These are phyloP conservation scores for Pogonocichla stellata DNA, from an alignment of 2,113 vertebrate genomes.

Conservation along the genomic window DNA sequence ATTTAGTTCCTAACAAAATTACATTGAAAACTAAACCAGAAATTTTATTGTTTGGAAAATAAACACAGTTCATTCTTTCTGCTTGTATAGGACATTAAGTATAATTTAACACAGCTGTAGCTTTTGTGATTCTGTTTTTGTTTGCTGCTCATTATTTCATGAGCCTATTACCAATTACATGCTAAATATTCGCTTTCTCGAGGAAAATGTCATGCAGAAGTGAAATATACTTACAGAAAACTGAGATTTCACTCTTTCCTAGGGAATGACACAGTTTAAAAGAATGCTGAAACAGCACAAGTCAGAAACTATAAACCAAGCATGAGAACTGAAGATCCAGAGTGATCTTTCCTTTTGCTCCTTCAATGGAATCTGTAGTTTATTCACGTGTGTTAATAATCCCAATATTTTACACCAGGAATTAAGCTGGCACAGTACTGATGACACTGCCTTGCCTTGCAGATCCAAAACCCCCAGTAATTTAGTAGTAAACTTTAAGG, in stretches of 20 bases:
- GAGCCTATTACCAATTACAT: conserved; percentile 24
- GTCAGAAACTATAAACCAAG: background rate
- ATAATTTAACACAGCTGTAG: conserved; percentile 55
- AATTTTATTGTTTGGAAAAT: conserved; percentile 49
- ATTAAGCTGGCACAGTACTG: background rate
- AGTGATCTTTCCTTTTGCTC: background rate
- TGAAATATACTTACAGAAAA: background rate
- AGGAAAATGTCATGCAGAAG: background rate
- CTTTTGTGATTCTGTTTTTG: conserved; percentile 29
- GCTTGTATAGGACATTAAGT: background rate
- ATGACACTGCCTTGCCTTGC: background rate
- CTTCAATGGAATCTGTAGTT: background rate
- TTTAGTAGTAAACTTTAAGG: background rate
- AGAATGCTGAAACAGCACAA: background rate
- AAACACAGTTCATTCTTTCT: conserved; percentile 14
- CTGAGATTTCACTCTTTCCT: background rate
- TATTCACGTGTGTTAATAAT: background rate
- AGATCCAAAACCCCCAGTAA: background rate
- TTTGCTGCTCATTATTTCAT: conserved; percentile 40
- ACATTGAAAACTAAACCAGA: conserved; percentile 6
- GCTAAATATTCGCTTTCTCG: background rate
- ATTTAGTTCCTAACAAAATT: conserved; percentile 31
- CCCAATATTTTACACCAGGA: background rate
- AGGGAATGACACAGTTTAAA: background rate
- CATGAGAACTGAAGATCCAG: background rate